Evolutionary conservation across 1,140 invertebrate genomes (phyloP).

Genomic region (Ridgeia piscesae): DNA sequence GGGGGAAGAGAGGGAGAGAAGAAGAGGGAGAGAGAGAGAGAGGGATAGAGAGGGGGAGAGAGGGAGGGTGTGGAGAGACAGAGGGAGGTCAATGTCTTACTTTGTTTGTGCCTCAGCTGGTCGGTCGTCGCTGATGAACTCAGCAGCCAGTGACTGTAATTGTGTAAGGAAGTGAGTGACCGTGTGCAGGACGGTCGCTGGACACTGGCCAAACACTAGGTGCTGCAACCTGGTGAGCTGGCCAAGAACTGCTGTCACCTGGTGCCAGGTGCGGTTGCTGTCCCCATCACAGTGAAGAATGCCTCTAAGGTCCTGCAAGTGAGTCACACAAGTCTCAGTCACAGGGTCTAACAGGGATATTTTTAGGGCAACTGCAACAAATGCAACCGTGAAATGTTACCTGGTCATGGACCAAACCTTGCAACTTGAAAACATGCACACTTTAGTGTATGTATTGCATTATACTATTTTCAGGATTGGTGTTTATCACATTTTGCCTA

Average conservation of each 20-base stretch:
- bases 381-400: no score
- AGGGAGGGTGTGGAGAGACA: no score
- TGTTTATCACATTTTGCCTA: no score
- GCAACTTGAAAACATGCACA: no score
- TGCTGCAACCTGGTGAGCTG: slow-evolving; percentile 32
- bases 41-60: no score
- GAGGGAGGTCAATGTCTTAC: no score
- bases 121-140: slow-evolving; percentile 37
- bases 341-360: background rate
- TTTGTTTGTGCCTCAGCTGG: background rate
- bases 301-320: slow-evolving; percentile 32
- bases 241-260: slow-evolving; percentile 35
- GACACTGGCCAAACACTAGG: slow-evolving; percentile 41
- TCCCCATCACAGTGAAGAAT: slow-evolving; percentile 32
- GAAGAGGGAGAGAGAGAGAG: no score
- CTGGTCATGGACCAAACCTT: no score
- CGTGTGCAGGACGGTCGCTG: slow-evolving; percentile 39
- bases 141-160: slow-evolving; percentile 37
- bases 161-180: slow-evolving; percentile 35
- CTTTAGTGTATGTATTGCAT: no score
- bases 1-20: no score
- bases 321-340: background rate
- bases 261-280: slow-evolving; percentile 37
- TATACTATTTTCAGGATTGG: no score
- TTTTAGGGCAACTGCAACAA: no score